Evolutionary conservation across 2,113 vertebrate species (phyloP), one percentile per base, ranked within the genome.

Genomic region (Paramisgurnus dabryanus): DNA sequence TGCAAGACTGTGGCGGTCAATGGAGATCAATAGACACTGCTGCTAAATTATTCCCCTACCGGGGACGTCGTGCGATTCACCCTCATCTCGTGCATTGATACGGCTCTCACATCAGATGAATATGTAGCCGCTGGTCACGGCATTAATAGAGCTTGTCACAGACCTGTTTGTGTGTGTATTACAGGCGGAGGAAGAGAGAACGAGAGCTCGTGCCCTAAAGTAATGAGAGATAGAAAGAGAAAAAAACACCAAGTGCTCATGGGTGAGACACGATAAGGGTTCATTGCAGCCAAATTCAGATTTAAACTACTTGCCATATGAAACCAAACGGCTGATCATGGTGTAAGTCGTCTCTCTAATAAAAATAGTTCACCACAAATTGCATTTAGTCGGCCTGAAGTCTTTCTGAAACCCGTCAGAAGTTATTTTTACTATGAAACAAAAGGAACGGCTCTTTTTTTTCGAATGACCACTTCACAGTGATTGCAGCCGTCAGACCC

Each of bases 91-190:
- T 78, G 74, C 61, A 70, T 61, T 57, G 65, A 83, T 81, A 83
- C 76, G 67, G 45, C 58, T 82, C 64, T 72, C 79, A 82, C 57
- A 63, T 57, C 67, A 83, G 83, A 83, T 76, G 74, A 87, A 78
- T 78, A 85, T 82, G 79, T 83, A 83, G 77, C 80, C 84, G 76
- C 71, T 60, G 85, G 83, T 83, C 65, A 79, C 9, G 18, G 65
- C 72, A 78, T 81, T 79, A 82, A 72, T 70, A 43, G 60, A 75
- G 78, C 74, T 73, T 70, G 74, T 84, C 73, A 61, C 67, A 61
- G 60, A 72, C 73, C 67, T 47, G 68, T 78, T 73, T 79, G 76
- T 57, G 58, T 76, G 80, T 70, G 39, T 79, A 34, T 79, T 82
- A 75, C 76, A 81, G 78, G 53, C 61, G 57, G 66, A 80, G 76